A percentile compares a stretch with the other conserved stretches of the same genome.
These are phyloP conservation scores for Stegophylla sp. DNA, from an alignment of 2,888 invertebrate species.

Conservation along the genomic window DNA sequence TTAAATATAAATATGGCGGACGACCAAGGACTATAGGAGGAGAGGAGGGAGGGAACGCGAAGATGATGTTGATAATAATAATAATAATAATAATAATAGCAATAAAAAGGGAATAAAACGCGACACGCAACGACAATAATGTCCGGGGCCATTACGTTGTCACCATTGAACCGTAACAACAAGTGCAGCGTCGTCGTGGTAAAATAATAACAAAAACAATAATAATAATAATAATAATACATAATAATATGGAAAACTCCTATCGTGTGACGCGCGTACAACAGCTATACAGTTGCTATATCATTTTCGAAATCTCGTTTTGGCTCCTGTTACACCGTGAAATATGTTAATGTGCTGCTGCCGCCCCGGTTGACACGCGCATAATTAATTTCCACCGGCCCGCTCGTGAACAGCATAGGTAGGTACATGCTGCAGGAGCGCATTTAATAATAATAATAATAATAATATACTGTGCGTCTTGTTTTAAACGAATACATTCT, in stretches of 20 bases:
- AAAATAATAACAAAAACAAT: slow-evolving; percentile 30
- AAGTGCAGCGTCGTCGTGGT: slow-evolving; percentile 42
- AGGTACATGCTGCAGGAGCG: neutral
- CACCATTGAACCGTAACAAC: slow-evolving; percentile 58
- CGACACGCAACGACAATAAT: slow-evolving; percentile 51
- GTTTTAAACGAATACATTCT: too few relatives aligned
- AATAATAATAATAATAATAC: slow-evolving; percentile 36
- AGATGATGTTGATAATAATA: slow-evolving; percentile 6
- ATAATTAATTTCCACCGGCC: slow-evolving; percentile 48
- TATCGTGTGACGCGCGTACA: neutral
- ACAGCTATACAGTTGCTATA: slow-evolving; percentile 27
- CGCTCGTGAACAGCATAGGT: too few relatives aligned
- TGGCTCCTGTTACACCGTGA: slow-evolving; percentile 58
- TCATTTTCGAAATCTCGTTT: slow-evolving; percentile 56
- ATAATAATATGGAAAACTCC: slow-evolving; percentile 7
- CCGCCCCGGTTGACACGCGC: slow-evolving; percentile 55
- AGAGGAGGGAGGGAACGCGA: neutral
- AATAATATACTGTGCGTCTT: too few relatives aligned
- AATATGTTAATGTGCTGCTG: slow-evolving; percentile 57
- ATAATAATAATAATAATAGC: slow-evolving; percentile 28
- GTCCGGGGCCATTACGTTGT: slow-evolving; percentile 56
- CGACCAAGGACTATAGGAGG: neutral
- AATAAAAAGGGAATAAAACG: slow-evolving; percentile 51
- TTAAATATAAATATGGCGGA: slow-evolving; percentile 46
- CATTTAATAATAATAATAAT: too few relatives aligned